Base-by-base conservation (phyloP, 2,797 vertebrate species). In the Choloepus didactylus region DNA sequence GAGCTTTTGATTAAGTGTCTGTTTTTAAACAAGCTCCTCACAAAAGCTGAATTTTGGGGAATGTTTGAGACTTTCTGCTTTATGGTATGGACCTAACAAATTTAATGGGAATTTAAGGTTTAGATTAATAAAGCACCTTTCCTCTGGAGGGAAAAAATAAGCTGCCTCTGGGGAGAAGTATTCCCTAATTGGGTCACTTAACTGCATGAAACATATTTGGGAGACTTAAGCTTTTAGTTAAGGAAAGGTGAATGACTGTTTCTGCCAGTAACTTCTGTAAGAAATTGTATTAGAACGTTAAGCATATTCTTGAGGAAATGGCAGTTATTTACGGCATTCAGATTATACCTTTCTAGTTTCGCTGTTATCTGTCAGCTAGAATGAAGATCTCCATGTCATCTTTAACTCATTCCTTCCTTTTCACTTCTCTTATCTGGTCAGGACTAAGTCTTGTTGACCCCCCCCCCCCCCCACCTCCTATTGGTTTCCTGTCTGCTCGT, bases 191-290 rank as follows among this genome's bases (percentile, higher is more conserved):
- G 38, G 60, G 67, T 79, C 90, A 87, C 19, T 64, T 38, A 18
- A 87, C 35, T 81, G 7, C 70, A 1, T 27, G 82, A 77, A 60
- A 46, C 35, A 3, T 77, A 19, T 67, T 46, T 79, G 66, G 38
- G 51, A 93, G n/a, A 38, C 51, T 59, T 35, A 56, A 27, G 19
- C 70, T 94, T 90, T 92, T 38, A 77, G n/a, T 86, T 77, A 54
- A 89, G 70, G 41, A 6, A 84, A 14, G 60, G 59, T 89, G 49
- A 91, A 49, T 84, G 60, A 87, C 73, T 69, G 25, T 92, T 87
- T 91, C 85, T 86, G 59, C 67, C 21, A 59, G 19, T 87, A 82
- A 92, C 82, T 90, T 90, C 90, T 84, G 62, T 72, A 49, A 79
- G 86, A 64, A 54, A 23, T 10, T 56, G 19, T 70, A 18, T 51